Evolutionary conservation across 2,113 vertebrate genomes (phyloP), one percentile per base, ranked within the genome.

Genomic region (Motacilla tschutschensis): DNA sequence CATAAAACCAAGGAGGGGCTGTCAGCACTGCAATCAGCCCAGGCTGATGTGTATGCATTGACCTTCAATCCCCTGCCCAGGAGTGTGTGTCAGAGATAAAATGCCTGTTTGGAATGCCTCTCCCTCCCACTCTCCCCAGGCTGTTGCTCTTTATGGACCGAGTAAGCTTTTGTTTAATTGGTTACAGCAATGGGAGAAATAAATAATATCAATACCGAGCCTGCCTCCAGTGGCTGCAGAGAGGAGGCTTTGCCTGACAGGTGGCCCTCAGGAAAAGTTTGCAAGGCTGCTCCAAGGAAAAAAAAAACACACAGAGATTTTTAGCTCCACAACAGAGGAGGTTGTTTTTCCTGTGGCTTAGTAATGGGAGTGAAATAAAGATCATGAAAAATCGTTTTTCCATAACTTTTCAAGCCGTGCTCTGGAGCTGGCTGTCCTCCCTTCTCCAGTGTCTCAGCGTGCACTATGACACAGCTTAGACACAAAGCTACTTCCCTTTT

Each of bases 11-110:
- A 93, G 90, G 71, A 90, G 87, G 4, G 78, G 80, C 40, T 95
- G 93, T 96, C 94, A 95, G 92, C 79, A 25, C 50, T 44, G 63
- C 89, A 92, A 91, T 95, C 92, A 94, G 72, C 65, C 36, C 57
- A 8, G 81, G 58, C 36, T 55, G 79, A 94, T 77, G 72, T 50
- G 66, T 20, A 74, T 4, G 5, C 75, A 89, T 36, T 77, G 85
- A 95, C 90, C 92, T 93, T 89, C 94, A 87, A 64, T 79, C 51
- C 59, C 81, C 73, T 79, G 60, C 70, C 85, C 76, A 66, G 66
- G 66, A 90, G 41, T 33, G 3, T 63, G 71, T 55, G 55, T 48
- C 69, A 88, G 72, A 93, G 91, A 92, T 89, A 91, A 95, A 95
- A 88, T 67, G 75, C 65, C 74, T 83, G 44, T 55, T 78, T 6